phyloP scores from a whole-genome alignment of 1,140 invertebrate species.

The Chlorops oryzae region DNA sequence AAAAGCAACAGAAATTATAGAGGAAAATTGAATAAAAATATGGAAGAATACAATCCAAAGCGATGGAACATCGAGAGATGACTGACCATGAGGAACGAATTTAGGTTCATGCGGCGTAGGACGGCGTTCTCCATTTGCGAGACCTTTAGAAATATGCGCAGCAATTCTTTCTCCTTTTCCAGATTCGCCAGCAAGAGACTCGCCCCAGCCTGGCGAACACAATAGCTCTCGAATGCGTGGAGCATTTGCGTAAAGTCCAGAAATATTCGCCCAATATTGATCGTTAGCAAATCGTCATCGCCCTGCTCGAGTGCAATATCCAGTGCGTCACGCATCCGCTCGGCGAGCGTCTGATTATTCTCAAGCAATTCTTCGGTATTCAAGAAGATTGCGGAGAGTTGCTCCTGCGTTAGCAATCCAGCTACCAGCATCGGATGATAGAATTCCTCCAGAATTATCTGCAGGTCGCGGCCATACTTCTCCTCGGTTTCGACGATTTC shows the following conservation, averaged over 20 bases:
- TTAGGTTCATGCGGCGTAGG: constrained; percentile 88
- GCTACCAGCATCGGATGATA: constrained; percentile 88
- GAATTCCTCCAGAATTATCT: constrained; percentile 90
- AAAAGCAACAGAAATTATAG: constrained; percentile 1
- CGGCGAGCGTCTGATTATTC: constrained; percentile 78
- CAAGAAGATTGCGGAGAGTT: constrained; percentile 83
- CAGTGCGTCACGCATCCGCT: constrained; percentile 79
- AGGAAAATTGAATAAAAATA: neutral
- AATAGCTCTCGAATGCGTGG: constrained; percentile 90
- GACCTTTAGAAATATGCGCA: constrained; percentile 88
- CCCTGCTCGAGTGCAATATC: constrained; percentile 74
- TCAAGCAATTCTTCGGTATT: constrained; percentile 89
- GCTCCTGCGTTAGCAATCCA: constrained; percentile 72
- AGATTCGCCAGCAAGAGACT: constrained; percentile 81
- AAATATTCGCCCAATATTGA: constrained; percentile 87
- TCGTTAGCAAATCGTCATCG: constrained; percentile 75
- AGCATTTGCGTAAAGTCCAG: constrained; percentile 89
- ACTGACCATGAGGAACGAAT: constrained; percentile 91
- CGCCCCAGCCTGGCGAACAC: constrained; percentile 83
- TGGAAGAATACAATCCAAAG: neutral
- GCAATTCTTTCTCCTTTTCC: constrained; percentile 91
- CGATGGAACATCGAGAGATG: neutral
- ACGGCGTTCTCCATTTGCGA: constrained; percentile 95
- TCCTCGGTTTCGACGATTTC: constrained; percentile 96
- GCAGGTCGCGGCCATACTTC: constrained; percentile 87